phyloP scores from a whole-genome alignment of 2,888 invertebrate genomes.

The Yponomeuta cagnagella region DNA sequence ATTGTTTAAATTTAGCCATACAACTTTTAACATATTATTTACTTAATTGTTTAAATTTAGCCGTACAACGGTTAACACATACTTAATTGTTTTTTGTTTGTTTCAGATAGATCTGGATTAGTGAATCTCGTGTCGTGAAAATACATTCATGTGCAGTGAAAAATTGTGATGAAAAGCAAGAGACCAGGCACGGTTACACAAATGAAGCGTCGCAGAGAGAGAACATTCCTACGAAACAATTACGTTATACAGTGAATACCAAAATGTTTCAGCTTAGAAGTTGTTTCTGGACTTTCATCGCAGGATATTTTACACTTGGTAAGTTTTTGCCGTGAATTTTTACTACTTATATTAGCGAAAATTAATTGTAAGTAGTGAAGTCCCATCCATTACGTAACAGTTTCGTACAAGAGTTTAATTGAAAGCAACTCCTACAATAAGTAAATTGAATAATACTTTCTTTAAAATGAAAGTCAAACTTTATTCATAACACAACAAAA shows the following conservation, averaged over 20 bases:
- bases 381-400: too few relatives aligned
- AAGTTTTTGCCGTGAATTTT: constrained; percentile 24
- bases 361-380: too few relatives aligned
- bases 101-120: not conserved
- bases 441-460: not conserved
- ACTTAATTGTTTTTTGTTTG: not conserved
- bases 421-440: not conserved
- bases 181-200: constrained; percentile 31
- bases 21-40: too few relatives aligned
- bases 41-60: not conserved
- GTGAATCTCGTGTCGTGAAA: not conserved
- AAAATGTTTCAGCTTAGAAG: constrained; percentile 37
- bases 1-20: not conserved
- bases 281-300: constrained; percentile 35
- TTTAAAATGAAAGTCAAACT: too few relatives aligned
- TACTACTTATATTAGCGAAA: not conserved
- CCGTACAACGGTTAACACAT: too few relatives aligned
- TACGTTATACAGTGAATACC: constrained; percentile 40
- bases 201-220: constrained; percentile 61
- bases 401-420: not conserved
- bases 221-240: constrained; percentile 27
- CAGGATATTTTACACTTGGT: constrained; percentile 49
- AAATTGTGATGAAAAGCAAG: not conserved
- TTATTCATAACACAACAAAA: too few relatives aligned
- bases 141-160: not conserved